A percentile compares a stretch with the other conserved stretches of the same genome.
Evolutionary conservation across 2,888 invertebrate genomes (phyloP).

Genomic region (Diachrysia chrysitis): DNA sequence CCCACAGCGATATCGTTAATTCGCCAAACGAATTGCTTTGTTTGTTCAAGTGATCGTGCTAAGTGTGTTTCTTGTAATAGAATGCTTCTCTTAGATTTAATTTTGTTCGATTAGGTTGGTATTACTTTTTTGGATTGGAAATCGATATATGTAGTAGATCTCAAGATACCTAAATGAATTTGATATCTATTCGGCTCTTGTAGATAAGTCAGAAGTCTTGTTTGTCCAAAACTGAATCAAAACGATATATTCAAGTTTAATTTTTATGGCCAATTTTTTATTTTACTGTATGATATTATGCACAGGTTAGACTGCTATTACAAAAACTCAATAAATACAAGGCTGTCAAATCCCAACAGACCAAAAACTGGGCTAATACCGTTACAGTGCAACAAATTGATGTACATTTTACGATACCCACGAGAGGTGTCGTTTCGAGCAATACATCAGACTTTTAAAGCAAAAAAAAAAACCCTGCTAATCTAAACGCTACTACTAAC

Average conservation of each 20-base stretch:
- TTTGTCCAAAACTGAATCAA: too few species aligned
- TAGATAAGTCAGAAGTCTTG: too few species aligned
- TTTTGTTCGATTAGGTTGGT: slow-evolving; percentile 30
- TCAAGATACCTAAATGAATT: neutral
- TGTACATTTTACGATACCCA: slow-evolving; percentile 7
- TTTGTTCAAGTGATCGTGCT: slow-evolving; percentile 70
- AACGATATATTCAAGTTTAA: too few species aligned
- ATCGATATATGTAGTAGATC: too few species aligned
- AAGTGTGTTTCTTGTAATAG: slow-evolving; percentile 56
- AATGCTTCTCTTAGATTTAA: slow-evolving; percentile 39
- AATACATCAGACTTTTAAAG: neutral
- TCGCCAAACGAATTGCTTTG: slow-evolving; percentile 74
- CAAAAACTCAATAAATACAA: neutral
- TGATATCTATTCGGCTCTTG: neutral
- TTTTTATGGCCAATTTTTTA: too few species aligned
- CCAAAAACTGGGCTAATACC: neutral
- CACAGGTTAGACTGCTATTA: too few species aligned
- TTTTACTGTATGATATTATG: too few species aligned
- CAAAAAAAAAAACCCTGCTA: neutral
- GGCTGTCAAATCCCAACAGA: neutral
- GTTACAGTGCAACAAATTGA: slow-evolving; percentile 5
- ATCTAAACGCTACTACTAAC: neutral
- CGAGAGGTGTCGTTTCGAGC: slow-evolving; percentile 3
- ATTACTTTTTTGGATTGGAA: slow-evolving; percentile 7
- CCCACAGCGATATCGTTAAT: slow-evolving; percentile 71